These are phyloP conservation scores for Reticulitermes speratus DNA, from an alignment of 1,140 invertebrate genomes.

Conservation along the genomic window DNA sequence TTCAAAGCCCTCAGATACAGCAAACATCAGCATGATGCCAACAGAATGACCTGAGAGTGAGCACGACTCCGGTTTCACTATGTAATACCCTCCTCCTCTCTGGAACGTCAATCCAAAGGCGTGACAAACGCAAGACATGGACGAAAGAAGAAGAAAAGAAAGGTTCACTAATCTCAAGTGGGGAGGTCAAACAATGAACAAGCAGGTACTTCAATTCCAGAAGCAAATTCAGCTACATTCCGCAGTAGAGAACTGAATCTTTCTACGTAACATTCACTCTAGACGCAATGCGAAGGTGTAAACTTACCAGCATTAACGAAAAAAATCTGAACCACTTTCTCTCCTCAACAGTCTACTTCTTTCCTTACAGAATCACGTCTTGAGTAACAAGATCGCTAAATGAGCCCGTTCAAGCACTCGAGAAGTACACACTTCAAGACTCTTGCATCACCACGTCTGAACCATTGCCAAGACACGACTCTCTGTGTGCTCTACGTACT, in stretches of 20 bases:
- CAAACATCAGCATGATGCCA: neutral
- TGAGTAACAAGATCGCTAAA: neutral
- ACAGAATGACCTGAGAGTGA: neutral
- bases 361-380: neutral
- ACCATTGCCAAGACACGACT: neutral
- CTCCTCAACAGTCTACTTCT: neutral
- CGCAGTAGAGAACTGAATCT: neutral
- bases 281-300: neutral
- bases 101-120: conserved; percentile 13
- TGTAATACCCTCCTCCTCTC: neutral
- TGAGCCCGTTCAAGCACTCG: neutral
- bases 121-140: neutral
- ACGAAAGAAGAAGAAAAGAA: neutral
- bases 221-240: neutral
- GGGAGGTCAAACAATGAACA: neutral
- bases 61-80: neutral
- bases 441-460: neutral
- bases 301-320: neutral
- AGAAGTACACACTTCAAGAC: neutral
- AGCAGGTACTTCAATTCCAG: neutral
- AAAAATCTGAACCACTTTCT: neutral
- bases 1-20: too few species aligned
- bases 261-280: neutral
- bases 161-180: neutral
- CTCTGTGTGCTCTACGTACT: neutral